Base-by-base conservation (phyloP, 1,140 invertebrate species). In the Leguminivora glycinivorella region DNA sequence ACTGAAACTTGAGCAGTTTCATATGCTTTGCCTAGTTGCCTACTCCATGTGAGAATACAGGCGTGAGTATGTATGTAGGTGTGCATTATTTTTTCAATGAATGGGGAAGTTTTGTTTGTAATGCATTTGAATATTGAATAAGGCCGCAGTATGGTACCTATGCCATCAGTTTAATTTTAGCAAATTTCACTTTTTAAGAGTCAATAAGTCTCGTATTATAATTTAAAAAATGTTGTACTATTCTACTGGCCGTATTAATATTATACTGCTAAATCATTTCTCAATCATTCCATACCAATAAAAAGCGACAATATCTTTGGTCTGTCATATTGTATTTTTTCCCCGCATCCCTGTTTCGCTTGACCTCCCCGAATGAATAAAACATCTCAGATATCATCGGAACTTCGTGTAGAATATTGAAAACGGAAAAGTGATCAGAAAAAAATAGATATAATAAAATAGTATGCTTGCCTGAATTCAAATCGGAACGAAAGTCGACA, bases 291-390 rank as follows among this genome's bases (percentile, higher is more conserved):
- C 47, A 52, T 22, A 52, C 7, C 14, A 22, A 52, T 52, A 52
- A 52, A 52, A 52, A 52, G 19, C 19, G 19, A 52, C 47, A 52
- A 22, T 52, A 52, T 52, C 47, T 22, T 22, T n/a, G 47, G 47
- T 52, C 19, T 52, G 47, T 52, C 47, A 52, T 52, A 52, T 52
- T 52, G 19, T 52, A 52, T 22, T 52, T 52, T 52, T 52, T 52
- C 47, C 47, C 47, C 47, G 17, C 19, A 22, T 52, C 47, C 19
- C 47, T 0, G 47, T 52, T 52, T 10, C 47, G 47, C 47, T 52
- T 52, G 47, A 52, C 47, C 47, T 52, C 47, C 47, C 9, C 47
- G n/a, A 52, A 52, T 52, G 47, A 52, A 52, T 52, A 52, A 52
- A 52, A 52, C 47, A 52, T 52, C 47, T 22, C 47, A 52, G 47